phyloP scores from a whole-genome alignment of 2,113 vertebrate genomes.

The Indri indri region DNA sequence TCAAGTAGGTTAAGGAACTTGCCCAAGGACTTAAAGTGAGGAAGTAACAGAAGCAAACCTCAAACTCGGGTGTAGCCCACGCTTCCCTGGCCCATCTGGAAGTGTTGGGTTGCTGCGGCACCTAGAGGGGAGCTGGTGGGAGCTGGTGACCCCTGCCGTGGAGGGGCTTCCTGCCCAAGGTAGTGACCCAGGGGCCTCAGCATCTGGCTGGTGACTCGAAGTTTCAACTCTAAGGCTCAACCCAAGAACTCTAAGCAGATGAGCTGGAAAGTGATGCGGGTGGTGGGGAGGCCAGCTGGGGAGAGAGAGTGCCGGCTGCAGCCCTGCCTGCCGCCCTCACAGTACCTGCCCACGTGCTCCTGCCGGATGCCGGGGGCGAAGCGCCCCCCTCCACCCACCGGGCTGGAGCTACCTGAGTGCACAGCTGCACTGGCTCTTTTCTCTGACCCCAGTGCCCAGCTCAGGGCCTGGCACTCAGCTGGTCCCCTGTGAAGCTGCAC shows the following conservation, averaged over 20 bases:
- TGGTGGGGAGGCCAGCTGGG: background rate
- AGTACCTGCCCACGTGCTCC: background rate
- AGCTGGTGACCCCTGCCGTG: background rate
- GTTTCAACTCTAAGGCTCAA: background rate
- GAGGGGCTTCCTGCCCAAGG: background rate
- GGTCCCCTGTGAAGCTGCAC: background rate
- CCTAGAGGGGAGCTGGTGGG: background rate
- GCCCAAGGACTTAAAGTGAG: background rate
- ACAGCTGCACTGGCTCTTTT: background rate
- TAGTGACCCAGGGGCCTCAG: background rate
- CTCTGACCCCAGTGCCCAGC: background rate
- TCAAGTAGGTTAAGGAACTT: background rate
- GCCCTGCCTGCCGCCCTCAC: background rate
- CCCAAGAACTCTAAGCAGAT: background rate
- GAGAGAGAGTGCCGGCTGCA: background rate
- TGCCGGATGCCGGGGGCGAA: background rate
- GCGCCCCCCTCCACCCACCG: background rate
- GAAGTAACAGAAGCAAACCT: background rate
- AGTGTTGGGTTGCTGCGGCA: background rate
- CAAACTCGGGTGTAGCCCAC: background rate
- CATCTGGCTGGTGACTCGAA: background rate
- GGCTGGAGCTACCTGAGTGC: background rate
- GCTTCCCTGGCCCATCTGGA: background rate
- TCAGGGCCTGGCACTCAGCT: background rate
- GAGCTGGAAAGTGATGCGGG: background rate